Evolutionary conservation across 2,888 invertebrate genomes (phyloP).

Genomic region (Amphipoea lucens): DNA sequence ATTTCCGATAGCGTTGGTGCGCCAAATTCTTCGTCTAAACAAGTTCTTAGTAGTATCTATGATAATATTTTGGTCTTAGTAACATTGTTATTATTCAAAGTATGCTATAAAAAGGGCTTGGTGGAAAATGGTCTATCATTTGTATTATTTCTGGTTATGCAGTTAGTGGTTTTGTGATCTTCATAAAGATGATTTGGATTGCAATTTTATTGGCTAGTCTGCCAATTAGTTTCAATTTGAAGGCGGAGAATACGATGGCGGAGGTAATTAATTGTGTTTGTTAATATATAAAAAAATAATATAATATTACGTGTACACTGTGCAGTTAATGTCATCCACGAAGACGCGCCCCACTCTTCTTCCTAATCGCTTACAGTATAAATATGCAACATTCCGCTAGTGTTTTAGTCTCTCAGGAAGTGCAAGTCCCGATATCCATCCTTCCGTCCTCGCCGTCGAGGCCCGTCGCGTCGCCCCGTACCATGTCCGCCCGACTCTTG

Average conservation of each 20-base stretch:
- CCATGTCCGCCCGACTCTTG: too few species aligned
- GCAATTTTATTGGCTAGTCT: not conserved
- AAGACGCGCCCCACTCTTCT: too few species aligned
- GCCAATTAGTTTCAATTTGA: too few species aligned
- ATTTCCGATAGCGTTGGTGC: too few species aligned
- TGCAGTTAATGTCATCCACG: too few species aligned
- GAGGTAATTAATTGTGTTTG: slow-evolving; percentile 13
- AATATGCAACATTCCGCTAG: too few species aligned
- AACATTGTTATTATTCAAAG: slow-evolving; percentile 27
- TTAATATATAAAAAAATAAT: not conserved
- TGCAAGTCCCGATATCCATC: too few species aligned
- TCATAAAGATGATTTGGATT: slow-evolving; percentile 7
- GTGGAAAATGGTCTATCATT: not conserved
- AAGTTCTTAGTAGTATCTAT: not conserved
- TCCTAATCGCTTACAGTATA: too few species aligned
- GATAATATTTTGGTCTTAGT: slow-evolving; percentile 26
- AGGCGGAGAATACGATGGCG: not conserved
- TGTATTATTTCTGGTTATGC: not conserved
- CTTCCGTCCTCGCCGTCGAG: too few species aligned
- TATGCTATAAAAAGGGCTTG: slow-evolving; percentile 8
- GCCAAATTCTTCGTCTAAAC: not conserved
- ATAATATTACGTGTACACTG: too few species aligned
- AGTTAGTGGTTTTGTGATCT: not conserved
- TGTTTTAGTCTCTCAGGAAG: too few species aligned
- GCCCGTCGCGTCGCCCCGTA: too few species aligned